Base-by-base conservation (phyloP, 2,888 invertebrate species). In the Rosalia funebris region DNA sequence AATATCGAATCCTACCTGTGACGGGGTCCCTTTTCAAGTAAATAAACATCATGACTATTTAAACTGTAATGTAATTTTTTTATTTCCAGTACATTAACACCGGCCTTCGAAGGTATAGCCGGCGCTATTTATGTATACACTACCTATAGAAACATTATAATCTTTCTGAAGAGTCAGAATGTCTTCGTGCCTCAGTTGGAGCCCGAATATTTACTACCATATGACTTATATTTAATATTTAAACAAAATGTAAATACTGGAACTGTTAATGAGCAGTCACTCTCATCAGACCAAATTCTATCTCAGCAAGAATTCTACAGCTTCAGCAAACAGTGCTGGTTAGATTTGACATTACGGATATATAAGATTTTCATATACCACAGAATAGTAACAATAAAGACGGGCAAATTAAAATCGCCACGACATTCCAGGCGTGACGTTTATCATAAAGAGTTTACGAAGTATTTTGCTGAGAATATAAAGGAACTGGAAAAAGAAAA, bases 301-400 rank as follows among this genome's bases (percentile, higher is more conserved):
- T 9, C 57, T 1, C 61, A 71, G 41, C 46, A 63, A 0, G 57
- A 60, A 2, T 81, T 78, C 56, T 57, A 71, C 34, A 61, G 69
- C 1, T 70, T 79, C 3, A 77, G 77, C 45, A 82, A 78, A 56
- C 82, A 82, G 66, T 82, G 83, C 62, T 89, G 89, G 89, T 69
- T 88, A 12, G 89, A 89, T 72, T 78, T 89, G 25, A 81, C 87
- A 68, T 75, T 88, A 53, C 88, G 88, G 77, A 85, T 84, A 39
- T 88, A 86, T 69, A 88, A 87, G 77, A 83, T 84, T 15, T 84
- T 87, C 41, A 77, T 86, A 2, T 77, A 87, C 71, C 81, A 82
- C 10, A 81, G 83, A 66, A 44, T 59, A 10, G n/a, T 63, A 34
- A 46, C 3, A 32, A 11, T 41, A 1, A 20, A 17, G 3, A 31